Conservation (phyloP, 2,888 invertebrate genomes). For the Erebia aethiops region DNA sequence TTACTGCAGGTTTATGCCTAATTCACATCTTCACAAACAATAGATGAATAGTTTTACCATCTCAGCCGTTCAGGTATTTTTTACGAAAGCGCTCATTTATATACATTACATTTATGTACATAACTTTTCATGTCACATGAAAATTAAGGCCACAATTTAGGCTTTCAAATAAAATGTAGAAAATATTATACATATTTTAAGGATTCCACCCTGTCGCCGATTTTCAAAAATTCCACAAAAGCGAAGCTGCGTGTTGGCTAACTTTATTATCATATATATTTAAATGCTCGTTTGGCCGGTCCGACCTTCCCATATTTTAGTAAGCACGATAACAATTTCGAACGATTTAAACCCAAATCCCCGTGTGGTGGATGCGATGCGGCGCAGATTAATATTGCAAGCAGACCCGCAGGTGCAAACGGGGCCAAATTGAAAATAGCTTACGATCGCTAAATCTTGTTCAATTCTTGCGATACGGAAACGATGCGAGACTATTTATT, state of each 20-base stretch:
- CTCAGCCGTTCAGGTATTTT: too few relatives aligned
- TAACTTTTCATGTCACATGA: too few relatives aligned
- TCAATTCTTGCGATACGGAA: slow-evolving; percentile 14
- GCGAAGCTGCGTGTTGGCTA: neutral
- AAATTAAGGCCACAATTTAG: too few relatives aligned
- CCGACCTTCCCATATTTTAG: neutral
- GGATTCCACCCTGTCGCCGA: too few relatives aligned
- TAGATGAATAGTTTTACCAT: too few relatives aligned
- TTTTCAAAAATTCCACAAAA: too few relatives aligned
- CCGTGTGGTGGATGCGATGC: slow-evolving; percentile 23
- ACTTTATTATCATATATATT: neutral
- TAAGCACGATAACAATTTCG: neutral
- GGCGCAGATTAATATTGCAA: slow-evolving; percentile 48
- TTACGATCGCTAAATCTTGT: slow-evolving; percentile 33
- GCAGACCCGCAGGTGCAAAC: slow-evolving; percentile 47
- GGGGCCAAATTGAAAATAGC: slow-evolving; percentile 50
- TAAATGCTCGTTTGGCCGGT: neutral
- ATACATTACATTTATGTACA: too few relatives aligned
- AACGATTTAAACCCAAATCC: slow-evolving; percentile 13
- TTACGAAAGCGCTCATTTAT: too few relatives aligned
- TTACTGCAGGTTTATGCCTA: too few relatives aligned
- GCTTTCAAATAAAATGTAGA: too few relatives aligned
- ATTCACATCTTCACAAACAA: too few relatives aligned
- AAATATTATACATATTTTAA: too few relatives aligned
- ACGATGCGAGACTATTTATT: slow-evolving; percentile 24